phyloP scores from a whole-genome alignment of 2,888 invertebrate species.

The Antheraea assamensis region DNA sequence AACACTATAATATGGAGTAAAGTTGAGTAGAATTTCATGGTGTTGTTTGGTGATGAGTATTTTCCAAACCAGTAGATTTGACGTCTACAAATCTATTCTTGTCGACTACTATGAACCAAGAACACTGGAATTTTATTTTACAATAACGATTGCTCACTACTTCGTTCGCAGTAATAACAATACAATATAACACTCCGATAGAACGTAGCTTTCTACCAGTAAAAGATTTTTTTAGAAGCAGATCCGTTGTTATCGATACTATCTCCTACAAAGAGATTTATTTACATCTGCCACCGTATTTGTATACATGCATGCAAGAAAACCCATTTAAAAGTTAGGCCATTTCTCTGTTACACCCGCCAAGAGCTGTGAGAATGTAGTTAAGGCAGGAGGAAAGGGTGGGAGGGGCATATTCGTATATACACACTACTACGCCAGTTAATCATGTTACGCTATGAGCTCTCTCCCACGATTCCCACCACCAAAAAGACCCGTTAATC shows the following conservation, averaged over 20 bases:
- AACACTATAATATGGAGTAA: no score
- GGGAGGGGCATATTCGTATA: background rate
- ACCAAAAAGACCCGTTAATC: background rate
- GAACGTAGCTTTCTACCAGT: background rate
- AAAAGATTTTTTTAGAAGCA: background rate
- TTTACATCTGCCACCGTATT: background rate
- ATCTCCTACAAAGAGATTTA: no score
- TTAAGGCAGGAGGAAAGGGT: background rate
- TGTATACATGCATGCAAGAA: background rate
- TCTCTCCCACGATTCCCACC: background rate
- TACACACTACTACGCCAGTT: background rate
- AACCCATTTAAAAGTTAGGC: background rate
- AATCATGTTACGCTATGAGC: background rate
- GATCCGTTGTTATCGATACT: background rate
- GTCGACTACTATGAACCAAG: no score
- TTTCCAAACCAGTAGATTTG: no score
- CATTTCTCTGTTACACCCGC: background rate
- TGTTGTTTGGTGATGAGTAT: no score
- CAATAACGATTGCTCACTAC: background rate
- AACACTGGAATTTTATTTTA: no score
- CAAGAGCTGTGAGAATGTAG: background rate
- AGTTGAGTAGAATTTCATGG: no score
- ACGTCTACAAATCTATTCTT: no score
- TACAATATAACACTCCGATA: no score
- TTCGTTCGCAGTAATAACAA: background rate